phyloP scores from a whole-genome alignment of 2,113 vertebrate species.

The Saguinus midas region DNA sequence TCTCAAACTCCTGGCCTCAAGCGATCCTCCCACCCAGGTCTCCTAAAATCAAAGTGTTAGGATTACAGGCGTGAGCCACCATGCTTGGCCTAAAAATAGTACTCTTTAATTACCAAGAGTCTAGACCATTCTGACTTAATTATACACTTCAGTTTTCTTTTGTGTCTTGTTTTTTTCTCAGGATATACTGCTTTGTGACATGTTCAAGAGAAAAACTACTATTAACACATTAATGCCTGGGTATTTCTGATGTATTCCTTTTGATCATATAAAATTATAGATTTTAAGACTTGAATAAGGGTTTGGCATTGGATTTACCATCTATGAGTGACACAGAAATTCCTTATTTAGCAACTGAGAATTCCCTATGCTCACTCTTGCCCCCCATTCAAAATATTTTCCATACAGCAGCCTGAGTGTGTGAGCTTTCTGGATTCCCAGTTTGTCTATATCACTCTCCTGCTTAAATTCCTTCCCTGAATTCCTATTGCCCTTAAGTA shows the following conservation, averaged over 20 bases:
- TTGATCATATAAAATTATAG: neutral
- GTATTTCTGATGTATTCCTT: conserved; percentile 23
- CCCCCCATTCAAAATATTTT: neutral
- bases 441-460: neutral
- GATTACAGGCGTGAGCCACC: no score
- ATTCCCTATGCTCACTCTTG: neutral
- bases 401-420: neutral
- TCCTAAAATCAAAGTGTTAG: no score
- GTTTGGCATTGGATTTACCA: neutral
- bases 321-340: neutral
- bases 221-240: neutral
- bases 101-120: conserved; percentile 10
- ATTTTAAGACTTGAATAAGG: neutral
- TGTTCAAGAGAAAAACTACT: conserved; percentile 35
- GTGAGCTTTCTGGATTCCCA: neutral
- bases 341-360: neutral
- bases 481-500: neutral
- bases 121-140: conserved; percentile 45
- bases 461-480: neutral
- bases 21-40: no score
- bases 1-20: no score
- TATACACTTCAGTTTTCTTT: conserved; percentile 41
- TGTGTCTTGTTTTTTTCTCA: conserved; percentile 37
- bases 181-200: conserved; percentile 54
- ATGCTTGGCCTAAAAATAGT: neutral